Evolutionary conservation across 2,113 vertebrate species (phyloP).

Genomic region (Malurus cyaneus): DNA sequence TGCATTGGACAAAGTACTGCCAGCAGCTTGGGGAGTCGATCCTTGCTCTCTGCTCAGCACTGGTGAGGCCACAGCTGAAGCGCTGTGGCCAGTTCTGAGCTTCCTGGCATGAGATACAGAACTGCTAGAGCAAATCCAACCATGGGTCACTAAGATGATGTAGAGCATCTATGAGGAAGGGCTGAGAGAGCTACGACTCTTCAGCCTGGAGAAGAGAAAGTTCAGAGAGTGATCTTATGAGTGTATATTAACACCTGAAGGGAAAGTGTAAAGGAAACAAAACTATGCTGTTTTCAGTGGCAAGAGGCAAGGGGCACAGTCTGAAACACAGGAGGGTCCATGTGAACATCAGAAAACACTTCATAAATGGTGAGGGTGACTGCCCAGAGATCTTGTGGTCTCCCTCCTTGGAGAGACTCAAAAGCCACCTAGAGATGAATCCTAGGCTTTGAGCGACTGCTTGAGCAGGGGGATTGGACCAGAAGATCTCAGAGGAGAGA

Average conservation of each 20-base stretch:
- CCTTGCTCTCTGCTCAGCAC: background rate
- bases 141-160: background rate
- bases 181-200: background rate
- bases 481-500: background rate
- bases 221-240: background rate
- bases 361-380: background rate
- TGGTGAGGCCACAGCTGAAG: background rate
- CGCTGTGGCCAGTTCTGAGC: background rate
- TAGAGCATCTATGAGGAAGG: accelerated
- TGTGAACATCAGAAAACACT: background rate
- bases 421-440: background rate
- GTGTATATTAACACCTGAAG: background rate
- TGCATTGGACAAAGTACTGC: background rate
- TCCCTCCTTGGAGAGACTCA: background rate
- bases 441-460: background rate
- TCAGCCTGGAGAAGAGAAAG: background rate
- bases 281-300: background rate
- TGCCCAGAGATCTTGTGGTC: background rate
- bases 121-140: background rate
- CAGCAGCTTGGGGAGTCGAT: background rate
- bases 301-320: background rate
- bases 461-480: background rate
- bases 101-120: background rate
- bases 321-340: background rate
- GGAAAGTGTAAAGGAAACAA: background rate